Evolutionary conservation across 2,888 invertebrate genomes (phyloP), one percentile per base, ranked within the genome.

Genomic region (Graphium colonna): DNA sequence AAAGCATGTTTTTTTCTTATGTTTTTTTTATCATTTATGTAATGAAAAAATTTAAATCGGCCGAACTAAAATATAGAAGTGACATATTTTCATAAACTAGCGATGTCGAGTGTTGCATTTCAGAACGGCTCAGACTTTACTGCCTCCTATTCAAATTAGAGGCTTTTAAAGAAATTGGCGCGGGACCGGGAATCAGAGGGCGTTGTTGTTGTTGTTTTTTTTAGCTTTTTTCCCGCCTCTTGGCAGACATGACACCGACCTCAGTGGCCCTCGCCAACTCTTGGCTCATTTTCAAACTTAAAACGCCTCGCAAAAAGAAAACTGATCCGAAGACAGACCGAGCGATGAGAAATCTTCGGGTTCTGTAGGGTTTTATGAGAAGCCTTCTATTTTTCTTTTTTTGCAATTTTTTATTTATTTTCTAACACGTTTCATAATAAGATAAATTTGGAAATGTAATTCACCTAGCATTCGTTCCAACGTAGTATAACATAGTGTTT

Each of bases 101-200:
- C 21, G 8, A 9, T 9, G 9, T 5, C 31, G 31, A 9, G 31
- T 18, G 15, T 39, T 48, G 39, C 47, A 39, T 48, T 48, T 39
- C 39, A 28, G 39, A 48, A 48, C 26, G 39, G 28, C n/a, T 40
- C 28, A 39, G 16, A 44, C 9, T 17, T 51, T 28, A 39, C 44
- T 31, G 44, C 38, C 26, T 21, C 3, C 51, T 43, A 51, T 51
- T 52, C 43, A 53, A 53, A 53, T 43, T 53, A 48, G 52, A 53
- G 48, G 53, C 53, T 53, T 53, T 53, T 53, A 53, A 53, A 53
- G 48, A 49, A 53, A 53, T 53, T 53, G 53, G 43, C 48, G 53
- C 38, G 31, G 31, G 48, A 15, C 48, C 44, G 13, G 42, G 47
- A 43, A 48, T 44, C 53, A 49, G 38, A 44, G 48, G 39, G 42